These are phyloP conservation scores for Cephus nigrinus DNA, from an alignment of 2,888 invertebrate genomes.

Conservation along the genomic window DNA sequence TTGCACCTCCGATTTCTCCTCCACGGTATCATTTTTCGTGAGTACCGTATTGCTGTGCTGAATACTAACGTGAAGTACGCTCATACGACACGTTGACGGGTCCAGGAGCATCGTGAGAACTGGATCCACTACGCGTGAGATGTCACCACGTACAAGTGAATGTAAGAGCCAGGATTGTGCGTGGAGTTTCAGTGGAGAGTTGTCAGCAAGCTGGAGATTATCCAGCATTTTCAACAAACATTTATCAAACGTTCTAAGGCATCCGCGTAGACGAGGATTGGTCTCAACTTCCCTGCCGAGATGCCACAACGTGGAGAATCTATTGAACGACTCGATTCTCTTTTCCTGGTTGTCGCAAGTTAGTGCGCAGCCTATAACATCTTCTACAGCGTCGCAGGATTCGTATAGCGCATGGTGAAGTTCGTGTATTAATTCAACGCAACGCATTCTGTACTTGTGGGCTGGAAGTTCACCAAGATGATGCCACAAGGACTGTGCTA, in stretches of 20 bases:
- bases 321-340: slow-evolving; percentile 72
- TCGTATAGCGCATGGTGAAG: slow-evolving; percentile 73
- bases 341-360: slow-evolving; percentile 65
- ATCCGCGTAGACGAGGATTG: slow-evolving; percentile 67
- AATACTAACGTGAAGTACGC: slow-evolving; percentile 79
- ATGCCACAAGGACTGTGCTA: slow-evolving; percentile 79
- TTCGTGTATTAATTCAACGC: slow-evolving; percentile 80
- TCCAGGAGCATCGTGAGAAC: slow-evolving; percentile 80
- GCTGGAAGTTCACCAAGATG: slow-evolving; percentile 72
- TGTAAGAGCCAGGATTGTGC: slow-evolving; percentile 83
- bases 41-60: slow-evolving; percentile 67
- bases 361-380: slow-evolving; percentile 72
- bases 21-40: slow-evolving; percentile 51
- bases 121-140: slow-evolving; percentile 82
- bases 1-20: slow-evolving; percentile 55
- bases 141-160: slow-evolving; percentile 79
- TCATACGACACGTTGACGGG: slow-evolving; percentile 83
- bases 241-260: slow-evolving; percentile 73
- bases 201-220: slow-evolving; percentile 72
- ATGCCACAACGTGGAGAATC: slow-evolving; percentile 81
- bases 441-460: slow-evolving; percentile 71
- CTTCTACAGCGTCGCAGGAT: slow-evolving; percentile 74
- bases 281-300: slow-evolving; percentile 77
- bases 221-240: slow-evolving; percentile 80
- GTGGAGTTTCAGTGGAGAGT: slow-evolving; percentile 72